Evolutionary conservation across 2,888 invertebrate species (phyloP).

Genomic region (Callinectes sapidus): DNA sequence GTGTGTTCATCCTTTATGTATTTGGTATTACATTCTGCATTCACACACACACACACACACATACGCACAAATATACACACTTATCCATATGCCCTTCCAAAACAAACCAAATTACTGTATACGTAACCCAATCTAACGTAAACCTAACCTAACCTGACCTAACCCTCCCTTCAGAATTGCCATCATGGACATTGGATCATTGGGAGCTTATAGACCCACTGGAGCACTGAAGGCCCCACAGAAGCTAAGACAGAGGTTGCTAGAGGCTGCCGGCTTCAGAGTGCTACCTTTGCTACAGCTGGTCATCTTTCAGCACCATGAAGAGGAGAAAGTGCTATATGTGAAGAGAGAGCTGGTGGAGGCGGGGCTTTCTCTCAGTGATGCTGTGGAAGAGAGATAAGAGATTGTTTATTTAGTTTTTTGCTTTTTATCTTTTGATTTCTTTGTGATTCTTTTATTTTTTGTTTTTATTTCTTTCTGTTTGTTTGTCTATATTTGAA

Average conservation of each 20-base stretch:
- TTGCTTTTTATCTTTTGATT: too few species aligned
- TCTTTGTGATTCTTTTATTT: too few species aligned
- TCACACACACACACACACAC: too few species aligned
- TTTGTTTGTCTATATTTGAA: not conserved
- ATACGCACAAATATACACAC: too few species aligned
- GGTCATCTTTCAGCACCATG: not conserved
- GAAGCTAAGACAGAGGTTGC: not conserved
- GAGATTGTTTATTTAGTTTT: not conserved
- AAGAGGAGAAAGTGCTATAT: conserved; percentile 40
- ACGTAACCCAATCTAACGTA: too few species aligned
- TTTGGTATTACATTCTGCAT: too few species aligned
- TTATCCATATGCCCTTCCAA: not conserved
- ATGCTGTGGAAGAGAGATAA: not conserved
- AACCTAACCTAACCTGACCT: not conserved
- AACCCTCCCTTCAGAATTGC: conserved; percentile 5
- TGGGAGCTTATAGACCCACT: not conserved
- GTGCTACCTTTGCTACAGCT: conserved; percentile 35
- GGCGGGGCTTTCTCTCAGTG: not conserved
- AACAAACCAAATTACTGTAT: not conserved
- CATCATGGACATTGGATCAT: conserved; percentile 37
- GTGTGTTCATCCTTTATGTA: too few species aligned
- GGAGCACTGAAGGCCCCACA: not conserved
- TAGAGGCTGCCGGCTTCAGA: conserved; percentile 3
- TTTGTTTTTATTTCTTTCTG: not conserved
- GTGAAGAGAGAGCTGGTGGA: conserved; percentile 29